These are phyloP conservation scores for Opisthograptis luteolata DNA, from an alignment of 2,888 invertebrate species.

Conservation along the genomic window DNA sequence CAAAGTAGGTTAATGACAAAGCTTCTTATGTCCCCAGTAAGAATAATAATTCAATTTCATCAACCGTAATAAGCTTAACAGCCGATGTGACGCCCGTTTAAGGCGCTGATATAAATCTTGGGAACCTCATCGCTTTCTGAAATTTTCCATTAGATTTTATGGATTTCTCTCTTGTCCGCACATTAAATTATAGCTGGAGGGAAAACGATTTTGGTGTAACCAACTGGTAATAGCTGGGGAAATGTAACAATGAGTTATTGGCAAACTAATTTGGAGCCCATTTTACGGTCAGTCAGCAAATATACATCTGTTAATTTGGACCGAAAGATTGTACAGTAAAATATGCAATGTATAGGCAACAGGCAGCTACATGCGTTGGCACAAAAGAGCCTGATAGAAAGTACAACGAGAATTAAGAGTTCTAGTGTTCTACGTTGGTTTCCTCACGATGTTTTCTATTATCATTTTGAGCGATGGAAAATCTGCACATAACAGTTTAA, in stretches of 20 bases:
- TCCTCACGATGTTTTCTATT: no score
- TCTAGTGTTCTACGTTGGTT: no score
- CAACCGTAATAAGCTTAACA: conserved; percentile 48
- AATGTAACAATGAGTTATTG: conserved; percentile 26
- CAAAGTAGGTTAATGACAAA: conserved; percentile 38
- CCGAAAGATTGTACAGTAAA: not conserved
- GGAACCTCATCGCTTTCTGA: conserved; percentile 67
- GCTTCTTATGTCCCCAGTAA: conserved; percentile 14
- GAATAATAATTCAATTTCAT: conserved; percentile 43
- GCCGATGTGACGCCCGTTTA: conserved; percentile 53
- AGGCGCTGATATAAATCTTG: conserved; percentile 72
- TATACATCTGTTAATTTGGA: conserved; percentile 5
- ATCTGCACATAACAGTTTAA: no score
- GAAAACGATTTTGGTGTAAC: conserved; percentile 50
- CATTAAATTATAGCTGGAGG: conserved; percentile 77
- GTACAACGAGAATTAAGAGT: no score
- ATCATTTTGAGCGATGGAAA: no score
- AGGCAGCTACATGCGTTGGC: no score
- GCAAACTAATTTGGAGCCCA: conserved; percentile 25
- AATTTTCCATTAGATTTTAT: conserved; percentile 81
- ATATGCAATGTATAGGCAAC: no score
- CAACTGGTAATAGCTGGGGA: conserved; percentile 33
- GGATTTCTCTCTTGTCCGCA: conserved; percentile 74
- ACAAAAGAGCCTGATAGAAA: no score
- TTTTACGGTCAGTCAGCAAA: conserved; percentile 28